phyloP scores from a whole-genome alignment of 2,888 invertebrate genomes.

The Scotopteryx bipunctaria region DNA sequence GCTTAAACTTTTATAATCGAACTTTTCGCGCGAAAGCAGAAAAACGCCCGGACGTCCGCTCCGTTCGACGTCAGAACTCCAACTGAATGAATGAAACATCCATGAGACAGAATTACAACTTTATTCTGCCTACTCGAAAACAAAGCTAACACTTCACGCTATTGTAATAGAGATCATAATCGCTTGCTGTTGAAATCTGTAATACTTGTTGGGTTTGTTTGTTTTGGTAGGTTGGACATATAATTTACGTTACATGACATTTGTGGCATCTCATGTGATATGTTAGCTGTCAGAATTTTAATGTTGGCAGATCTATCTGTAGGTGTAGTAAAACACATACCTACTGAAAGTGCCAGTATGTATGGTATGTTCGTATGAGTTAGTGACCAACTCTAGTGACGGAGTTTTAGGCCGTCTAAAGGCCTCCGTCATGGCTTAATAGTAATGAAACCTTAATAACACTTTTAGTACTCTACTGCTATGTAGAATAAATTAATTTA shows the following conservation, averaged over 20 bases:
- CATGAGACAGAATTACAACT: conserved; percentile 7
- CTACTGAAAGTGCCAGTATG: no score
- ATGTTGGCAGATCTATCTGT: no score
- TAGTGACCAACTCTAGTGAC: no score
- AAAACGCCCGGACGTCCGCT: conserved; percentile 16
- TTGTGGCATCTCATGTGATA: conserved; percentile 44
- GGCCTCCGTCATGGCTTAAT: no score
- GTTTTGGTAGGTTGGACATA: conserved; percentile 31
- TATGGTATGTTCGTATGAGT: no score
- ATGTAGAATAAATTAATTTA: no score
- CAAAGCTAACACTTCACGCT: background rate
- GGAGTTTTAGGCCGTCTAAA: no score
- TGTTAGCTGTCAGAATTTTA: conserved; percentile 50
- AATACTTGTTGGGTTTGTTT: conserved; percentile 21
- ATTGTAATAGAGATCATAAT: background rate
- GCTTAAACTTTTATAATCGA: conserved; percentile 30
- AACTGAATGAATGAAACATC: conserved; percentile 23
- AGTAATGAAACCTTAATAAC: no score
- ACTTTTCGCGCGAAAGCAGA: conserved; percentile 27
- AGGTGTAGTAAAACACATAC: no score
- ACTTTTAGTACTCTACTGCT: no score
- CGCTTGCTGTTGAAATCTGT: background rate
- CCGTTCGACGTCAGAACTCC: conserved; percentile 10
- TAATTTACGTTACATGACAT: conserved; percentile 50
- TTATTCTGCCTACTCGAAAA: background rate